Percentiles rank a stretch among this genome's conserved stretches.
These are phyloP conservation scores for Carassius gibelio DNA, from an alignment of 2,113 vertebrate species.

Conservation along the genomic window DNA sequence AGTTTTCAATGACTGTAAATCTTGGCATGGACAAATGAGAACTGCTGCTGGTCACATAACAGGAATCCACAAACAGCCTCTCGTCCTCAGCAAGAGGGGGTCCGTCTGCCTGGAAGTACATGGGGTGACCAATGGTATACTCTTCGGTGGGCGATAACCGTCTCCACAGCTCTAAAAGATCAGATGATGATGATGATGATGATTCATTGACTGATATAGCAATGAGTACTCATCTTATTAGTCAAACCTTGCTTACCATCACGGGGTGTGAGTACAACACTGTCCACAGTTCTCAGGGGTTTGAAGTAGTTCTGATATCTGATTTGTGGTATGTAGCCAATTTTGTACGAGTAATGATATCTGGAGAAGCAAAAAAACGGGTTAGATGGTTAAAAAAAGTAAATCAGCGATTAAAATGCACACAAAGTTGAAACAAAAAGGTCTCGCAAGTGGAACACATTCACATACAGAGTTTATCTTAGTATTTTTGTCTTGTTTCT, in stretches of 20 bases:
- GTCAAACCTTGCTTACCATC: conserved; percentile 62
- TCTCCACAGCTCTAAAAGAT: conserved; percentile 67
- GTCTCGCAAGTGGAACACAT: background rate
- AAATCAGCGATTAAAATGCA: background rate
- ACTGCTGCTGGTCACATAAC: conserved; percentile 62
- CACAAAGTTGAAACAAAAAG: background rate
- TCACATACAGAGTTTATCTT: too few species aligned
- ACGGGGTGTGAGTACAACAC: conserved; percentile 62
- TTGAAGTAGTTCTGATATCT: conserved; percentile 58
- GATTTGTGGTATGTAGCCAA: conserved; percentile 66
- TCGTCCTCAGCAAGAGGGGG: conserved; percentile 41
- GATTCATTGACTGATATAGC: background rate
- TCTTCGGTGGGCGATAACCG: conserved; percentile 51
- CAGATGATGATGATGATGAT: background rate
- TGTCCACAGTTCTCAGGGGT: conserved; percentile 53
- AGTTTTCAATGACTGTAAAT: conserved; percentile 68
- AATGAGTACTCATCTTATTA: background rate
- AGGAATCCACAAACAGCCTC: conserved; percentile 69
- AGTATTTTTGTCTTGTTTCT: too few species aligned
- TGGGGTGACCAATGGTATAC: conserved; percentile 65
- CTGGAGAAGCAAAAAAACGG: conserved; percentile 51
- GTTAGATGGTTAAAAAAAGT: background rate
- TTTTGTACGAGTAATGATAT: conserved; percentile 73
- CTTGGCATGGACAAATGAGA: conserved; percentile 57
- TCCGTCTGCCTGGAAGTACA: conserved; percentile 70